Base-by-base conservation (phyloP, 2,797 vertebrate genomes). In the Sebastes steindachneri region DNA sequence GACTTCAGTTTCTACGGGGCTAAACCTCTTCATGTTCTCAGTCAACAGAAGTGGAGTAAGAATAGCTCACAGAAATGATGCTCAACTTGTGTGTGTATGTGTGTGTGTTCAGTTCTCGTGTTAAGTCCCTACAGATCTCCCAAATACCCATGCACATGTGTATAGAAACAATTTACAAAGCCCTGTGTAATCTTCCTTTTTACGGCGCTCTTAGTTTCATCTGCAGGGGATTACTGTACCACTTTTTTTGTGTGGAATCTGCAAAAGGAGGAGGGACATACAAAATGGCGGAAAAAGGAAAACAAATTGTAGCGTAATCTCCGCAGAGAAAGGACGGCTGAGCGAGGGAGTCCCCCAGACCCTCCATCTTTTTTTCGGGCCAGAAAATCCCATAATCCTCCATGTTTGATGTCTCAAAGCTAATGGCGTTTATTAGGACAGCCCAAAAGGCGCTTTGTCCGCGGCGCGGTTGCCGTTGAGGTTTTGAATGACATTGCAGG, bases 331-430 rank as follows among this genome's bases (percentile, higher is more conserved):
- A 93, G 88, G 85, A 85, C 70, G 77, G 75, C 84, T 60, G 88
- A 92, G 87, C 26, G 60, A 90, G 88, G 91, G 89, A 93, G 93
- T 94, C 91, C 88, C 92, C 88, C 58, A 41, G 81, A 90, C 88
- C 92, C 86, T 89, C 89, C 86, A 92, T 94, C 78, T 87, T 86
- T 88, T 72, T 67, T 65, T 45, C 48, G 26, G 70, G 71, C 81
- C 82, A 91, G 83, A 95, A 95, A 95, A 95, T 95, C 95, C 95
- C 92, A 93, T 96, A 96, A 96, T 96, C 95, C 95, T 93, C 83
- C 88, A 93, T 96, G 96, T 96, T 96, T 96, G 95, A 96, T 95
- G 94, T 96, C 94, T 94, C 87, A 89, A 89, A 93, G 93, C 94
- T 96, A 96, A 96, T 96, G 95, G 95, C 80, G 79, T 93, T 95